Evolutionary conservation across 2,797 vertebrate genomes (phyloP).

Genomic region (Gallirallus australis): DNA sequence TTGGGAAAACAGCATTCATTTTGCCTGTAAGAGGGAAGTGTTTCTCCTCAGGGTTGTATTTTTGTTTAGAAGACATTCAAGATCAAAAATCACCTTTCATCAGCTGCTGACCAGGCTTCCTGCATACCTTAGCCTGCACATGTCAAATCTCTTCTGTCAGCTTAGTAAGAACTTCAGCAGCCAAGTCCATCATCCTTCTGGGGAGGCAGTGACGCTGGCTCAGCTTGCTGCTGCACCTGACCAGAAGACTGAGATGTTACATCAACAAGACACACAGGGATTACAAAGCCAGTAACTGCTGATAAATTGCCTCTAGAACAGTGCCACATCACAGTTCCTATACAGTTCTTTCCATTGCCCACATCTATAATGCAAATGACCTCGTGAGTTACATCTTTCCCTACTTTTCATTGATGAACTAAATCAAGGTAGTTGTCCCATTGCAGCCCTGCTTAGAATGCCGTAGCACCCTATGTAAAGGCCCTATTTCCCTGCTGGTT

Average conservation of each 20-base stretch:
- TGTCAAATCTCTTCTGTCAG: neutral
- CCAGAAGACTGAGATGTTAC: neutral
- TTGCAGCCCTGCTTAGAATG: neutral
- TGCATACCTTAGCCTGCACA: neutral
- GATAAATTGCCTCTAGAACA: neutral
- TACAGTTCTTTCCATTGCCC: neutral
- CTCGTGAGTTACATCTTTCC: neutral
- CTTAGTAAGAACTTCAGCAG: neutral
- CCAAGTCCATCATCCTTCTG: neutral
- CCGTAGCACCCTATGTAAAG: neutral
- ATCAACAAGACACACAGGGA: fast-evolving
- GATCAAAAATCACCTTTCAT: neutral
- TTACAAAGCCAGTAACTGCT: neutral
- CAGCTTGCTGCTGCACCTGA: neutral
- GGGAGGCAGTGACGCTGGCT: neutral
- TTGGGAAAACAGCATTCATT: neutral
- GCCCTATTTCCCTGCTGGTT: fast-evolving
- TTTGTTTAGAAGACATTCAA: neutral
- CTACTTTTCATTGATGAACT: neutral
- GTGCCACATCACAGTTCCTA: no score
- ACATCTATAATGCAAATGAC: neutral
- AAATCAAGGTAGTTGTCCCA: neutral
- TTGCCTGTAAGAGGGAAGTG: neutral
- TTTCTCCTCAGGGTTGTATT: neutral
- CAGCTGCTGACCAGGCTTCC: neutral